Conservation (phyloP, 1,140 invertebrate species). For the Amyelois transitella region DNA sequence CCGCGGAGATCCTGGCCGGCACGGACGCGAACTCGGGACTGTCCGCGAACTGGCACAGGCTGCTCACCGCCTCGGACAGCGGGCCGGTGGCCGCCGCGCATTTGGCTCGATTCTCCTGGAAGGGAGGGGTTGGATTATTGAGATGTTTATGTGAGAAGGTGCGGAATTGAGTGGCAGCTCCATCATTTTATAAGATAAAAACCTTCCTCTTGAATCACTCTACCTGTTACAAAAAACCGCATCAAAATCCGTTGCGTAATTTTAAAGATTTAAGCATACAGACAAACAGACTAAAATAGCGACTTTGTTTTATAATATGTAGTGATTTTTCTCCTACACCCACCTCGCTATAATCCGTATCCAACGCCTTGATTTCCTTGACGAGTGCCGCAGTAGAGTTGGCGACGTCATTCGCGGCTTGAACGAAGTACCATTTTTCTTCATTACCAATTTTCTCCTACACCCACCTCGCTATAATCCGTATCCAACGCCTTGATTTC, state of each 20-base stretch:
- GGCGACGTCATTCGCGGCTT: conserved; percentile 97
- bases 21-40: conserved; percentile 94
- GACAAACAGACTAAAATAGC: too few relatives aligned
- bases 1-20: conserved; percentile 91
- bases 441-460: too few relatives aligned
- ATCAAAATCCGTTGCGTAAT: too few relatives aligned
- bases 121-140: too few relatives aligned
- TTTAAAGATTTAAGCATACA: too few relatives aligned
- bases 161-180: too few relatives aligned
- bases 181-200: too few relatives aligned
- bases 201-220: too few relatives aligned
- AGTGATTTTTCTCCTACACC: too few relatives aligned
- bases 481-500: conserved; percentile 94
- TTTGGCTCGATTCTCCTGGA: conserved; percentile 76
- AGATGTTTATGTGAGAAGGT: too few relatives aligned
- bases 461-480: conserved; percentile 83
- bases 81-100: conserved; percentile 90
- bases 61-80: conserved; percentile 92
- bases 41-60: conserved; percentile 93
- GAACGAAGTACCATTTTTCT: conserved; percentile 95
- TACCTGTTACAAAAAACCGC: too few relatives aligned
- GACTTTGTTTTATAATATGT: too few relatives aligned
- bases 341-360: conserved; percentile 86
- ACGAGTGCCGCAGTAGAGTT: conserved; percentile 96
- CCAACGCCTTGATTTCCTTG: conserved; percentile 95